Conservation (phyloP, 2,113 vertebrate species). For the Sialia sialis region DNA sequence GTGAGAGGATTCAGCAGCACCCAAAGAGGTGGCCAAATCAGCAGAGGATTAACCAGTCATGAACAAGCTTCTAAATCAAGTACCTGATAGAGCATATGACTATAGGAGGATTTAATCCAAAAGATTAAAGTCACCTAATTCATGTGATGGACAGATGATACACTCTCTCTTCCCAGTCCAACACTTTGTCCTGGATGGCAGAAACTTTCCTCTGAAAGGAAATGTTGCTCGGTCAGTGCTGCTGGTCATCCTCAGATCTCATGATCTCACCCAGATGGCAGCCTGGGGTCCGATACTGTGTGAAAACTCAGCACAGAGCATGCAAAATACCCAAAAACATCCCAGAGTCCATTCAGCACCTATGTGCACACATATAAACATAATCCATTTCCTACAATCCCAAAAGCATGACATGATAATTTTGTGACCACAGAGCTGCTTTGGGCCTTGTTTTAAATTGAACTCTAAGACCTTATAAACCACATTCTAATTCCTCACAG, state of each 20-base stretch:
- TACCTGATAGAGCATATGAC: neutral
- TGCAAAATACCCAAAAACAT: neutral
- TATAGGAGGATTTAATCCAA: neutral
- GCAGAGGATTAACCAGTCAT: neutral
- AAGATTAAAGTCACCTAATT: neutral
- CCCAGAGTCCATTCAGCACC: neutral
- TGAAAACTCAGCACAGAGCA: neutral
- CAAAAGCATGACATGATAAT: neutral
- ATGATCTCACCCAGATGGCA: neutral
- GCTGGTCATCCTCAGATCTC: neutral
- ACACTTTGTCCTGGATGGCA: neutral
- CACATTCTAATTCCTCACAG: neutral
- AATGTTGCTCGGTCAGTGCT: neutral
- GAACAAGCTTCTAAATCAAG: neutral
- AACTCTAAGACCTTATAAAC: neutral
- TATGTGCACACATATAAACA: neutral
- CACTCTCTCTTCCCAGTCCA: neutral
- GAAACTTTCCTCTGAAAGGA: neutral
- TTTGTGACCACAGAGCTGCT: neutral
- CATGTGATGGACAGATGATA: neutral
- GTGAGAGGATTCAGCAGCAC: neutral
- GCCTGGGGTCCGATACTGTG: neutral
- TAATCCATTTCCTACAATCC: neutral
- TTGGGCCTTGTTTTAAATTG: neutral
- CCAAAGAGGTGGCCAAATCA: neutral